Percentiles rank a stretch among this genome's conserved stretches.
Evolutionary conservation across 2,888 invertebrate species (phyloP).

Genomic region (Pinctada fucata): DNA sequence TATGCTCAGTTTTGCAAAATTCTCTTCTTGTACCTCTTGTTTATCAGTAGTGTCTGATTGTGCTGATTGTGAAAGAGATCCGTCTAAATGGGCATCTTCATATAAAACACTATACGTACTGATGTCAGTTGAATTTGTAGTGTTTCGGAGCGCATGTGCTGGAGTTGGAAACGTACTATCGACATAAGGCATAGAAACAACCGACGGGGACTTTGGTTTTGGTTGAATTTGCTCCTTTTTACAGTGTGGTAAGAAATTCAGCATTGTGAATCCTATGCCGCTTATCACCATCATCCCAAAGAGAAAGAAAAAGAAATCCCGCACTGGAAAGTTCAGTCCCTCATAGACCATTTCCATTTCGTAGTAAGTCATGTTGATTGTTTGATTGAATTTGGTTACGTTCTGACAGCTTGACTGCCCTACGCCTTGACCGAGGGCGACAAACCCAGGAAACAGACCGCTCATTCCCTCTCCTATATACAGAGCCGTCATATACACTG

Average conservation of each 20-base stretch:
- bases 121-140: not conserved
- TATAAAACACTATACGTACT: not conserved
- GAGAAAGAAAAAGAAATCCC: conserved; percentile 83
- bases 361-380: conserved; percentile 70
- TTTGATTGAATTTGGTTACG: conserved; percentile 33
- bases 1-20: not conserved
- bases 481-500: conserved; percentile 87
- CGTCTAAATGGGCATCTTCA: not conserved
- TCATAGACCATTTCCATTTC: conserved; percentile 46
- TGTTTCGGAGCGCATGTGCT: not conserved
- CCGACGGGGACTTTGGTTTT: not conserved
- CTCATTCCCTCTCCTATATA: conserved; percentile 79
- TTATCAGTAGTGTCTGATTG: not conserved
- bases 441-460: conserved; percentile 87
- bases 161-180: not conserved
- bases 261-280: conserved; percentile 82
- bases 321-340: conserved; percentile 82
- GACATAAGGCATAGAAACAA: not conserved
- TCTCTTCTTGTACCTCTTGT: not conserved
- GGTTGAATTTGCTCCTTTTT: conserved; percentile 42
- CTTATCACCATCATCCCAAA: conserved; percentile 83
- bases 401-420: conserved; percentile 75
- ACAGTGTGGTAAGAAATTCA: conserved; percentile 78
- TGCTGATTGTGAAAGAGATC: not conserved
- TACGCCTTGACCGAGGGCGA: conserved; percentile 87